These are phyloP conservation scores for Sturnira hondurensis DNA, from an alignment of 2,113 vertebrate genomes.

Conservation along the genomic window DNA sequence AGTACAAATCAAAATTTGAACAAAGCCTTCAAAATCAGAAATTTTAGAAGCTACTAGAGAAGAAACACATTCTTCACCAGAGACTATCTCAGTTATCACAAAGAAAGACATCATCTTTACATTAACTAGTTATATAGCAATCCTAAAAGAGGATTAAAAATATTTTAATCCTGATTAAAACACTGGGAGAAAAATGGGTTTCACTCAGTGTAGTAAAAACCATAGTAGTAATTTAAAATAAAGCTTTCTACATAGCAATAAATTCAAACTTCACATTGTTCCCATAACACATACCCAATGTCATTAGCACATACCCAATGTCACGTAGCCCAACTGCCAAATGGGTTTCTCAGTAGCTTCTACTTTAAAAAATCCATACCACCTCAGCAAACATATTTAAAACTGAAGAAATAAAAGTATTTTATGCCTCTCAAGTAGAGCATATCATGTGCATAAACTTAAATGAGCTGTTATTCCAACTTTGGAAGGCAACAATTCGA, in stretches of 20 bases:
- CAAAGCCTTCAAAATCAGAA: background rate
- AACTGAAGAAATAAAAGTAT: background rate
- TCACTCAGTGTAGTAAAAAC: background rate
- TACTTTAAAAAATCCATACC: background rate
- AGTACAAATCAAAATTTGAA: background rate
- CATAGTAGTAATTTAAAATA: background rate
- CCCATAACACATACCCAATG: accelerated
- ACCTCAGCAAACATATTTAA: background rate
- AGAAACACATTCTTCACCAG: background rate
- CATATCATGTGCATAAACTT: background rate
- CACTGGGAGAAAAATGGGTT: background rate
- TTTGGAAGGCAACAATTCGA: background rate
- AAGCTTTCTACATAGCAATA: background rate
- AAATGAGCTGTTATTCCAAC: background rate
- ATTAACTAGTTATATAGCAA: background rate
- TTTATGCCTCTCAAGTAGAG: background rate
- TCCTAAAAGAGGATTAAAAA: background rate
- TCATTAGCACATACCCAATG: background rate
- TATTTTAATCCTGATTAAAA: background rate
- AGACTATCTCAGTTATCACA: background rate
- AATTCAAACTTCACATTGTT: background rate
- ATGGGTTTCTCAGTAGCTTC: background rate
- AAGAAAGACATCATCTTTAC: background rate
- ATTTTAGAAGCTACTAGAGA: background rate
- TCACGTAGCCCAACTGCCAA: background rate